These are phyloP conservation scores for Cheiracanthium punctorium DNA, from an alignment of 2,888 invertebrate species.

Conservation along the genomic window DNA sequence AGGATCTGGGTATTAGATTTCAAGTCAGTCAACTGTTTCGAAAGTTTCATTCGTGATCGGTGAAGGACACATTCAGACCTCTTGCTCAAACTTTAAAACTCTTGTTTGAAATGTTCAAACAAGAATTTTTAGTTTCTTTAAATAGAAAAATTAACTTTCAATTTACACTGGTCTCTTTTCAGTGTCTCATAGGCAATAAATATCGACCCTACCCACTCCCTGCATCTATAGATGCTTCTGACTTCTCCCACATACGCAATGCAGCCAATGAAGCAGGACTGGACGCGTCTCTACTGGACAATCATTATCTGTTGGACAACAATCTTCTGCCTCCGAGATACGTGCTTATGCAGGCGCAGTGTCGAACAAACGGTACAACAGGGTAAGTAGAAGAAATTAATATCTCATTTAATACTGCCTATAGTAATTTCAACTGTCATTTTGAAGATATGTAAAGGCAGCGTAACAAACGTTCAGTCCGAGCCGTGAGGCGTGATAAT, in stretches of 20 bases:
- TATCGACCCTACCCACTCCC: slow-evolving; percentile 77
- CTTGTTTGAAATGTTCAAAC: too few relatives aligned
- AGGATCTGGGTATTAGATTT: too few relatives aligned
- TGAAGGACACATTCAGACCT: too few relatives aligned
- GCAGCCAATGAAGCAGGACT: slow-evolving; percentile 75
- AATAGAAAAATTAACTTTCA: too few relatives aligned
- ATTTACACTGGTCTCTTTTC: slow-evolving; percentile 40
- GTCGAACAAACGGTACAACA: neutral
- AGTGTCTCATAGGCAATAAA: slow-evolving; percentile 77
- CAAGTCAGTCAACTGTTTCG: too few relatives aligned
- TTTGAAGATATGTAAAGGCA: too few relatives aligned
- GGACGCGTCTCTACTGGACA: slow-evolving; percentile 75
- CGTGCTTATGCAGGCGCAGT: slow-evolving; percentile 36
- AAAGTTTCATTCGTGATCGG: too few relatives aligned
- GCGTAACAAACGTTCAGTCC: too few relatives aligned
- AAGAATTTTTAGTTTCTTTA: neutral
- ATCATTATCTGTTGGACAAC: slow-evolving; percentile 76
- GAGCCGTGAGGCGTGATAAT: too few relatives aligned
- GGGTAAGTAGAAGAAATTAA: slow-evolving; percentile 29
- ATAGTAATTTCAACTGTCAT: too few relatives aligned
- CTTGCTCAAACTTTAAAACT: too few relatives aligned
- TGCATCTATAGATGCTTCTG: slow-evolving; percentile 75
- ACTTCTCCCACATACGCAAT: slow-evolving; percentile 75
- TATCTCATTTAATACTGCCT: too few relatives aligned
- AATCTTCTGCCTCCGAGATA: slow-evolving; percentile 74